Evolutionary conservation across 1,140 invertebrate genomes (phyloP), one percentile per base, ranked within the genome.

Genomic region (Cyclargus thomasi): DNA sequence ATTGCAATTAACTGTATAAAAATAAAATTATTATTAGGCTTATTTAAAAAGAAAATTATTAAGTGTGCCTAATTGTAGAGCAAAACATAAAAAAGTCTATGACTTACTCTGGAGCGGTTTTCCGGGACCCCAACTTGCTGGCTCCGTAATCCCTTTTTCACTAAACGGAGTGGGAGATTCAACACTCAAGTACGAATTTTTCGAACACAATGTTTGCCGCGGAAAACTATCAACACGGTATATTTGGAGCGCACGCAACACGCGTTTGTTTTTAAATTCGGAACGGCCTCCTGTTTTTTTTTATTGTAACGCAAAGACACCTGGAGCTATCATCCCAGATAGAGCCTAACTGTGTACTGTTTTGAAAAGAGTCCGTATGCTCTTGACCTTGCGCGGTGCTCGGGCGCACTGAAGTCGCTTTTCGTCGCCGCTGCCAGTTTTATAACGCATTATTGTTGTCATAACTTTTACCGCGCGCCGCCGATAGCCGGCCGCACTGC

Each of bases 361-460:
- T 79, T 80, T 75, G 65, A 74, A 80, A 80, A 83, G 78, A 78
- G 78, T 72, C 74, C 76, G 77, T 74, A 69, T 80, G 85, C 73
- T 83, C 86, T 87, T 89, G 86, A 89, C 86, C 86, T 89, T 87
- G 85, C 85, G 80, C 71, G 67, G 71, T 68, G 77, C 80, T 77
- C 74, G 67, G 67, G 73, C 76, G 70, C 70, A 89, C 86, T 89
- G 85, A 85, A 84, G 78, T 79, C 71, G 76, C 74, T 81, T 86
- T 85, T 82, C 73, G 83, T 79, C 68, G 65, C 69, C 76, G 71
- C 76, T 69, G 73, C 72, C 72, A 74, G 81, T 89, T 89, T 89
- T 89, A 88, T 88, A 88, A 85, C 76, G 81, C 77, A 81, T 79
- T 79, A 82, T 82, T 86, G 83, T 86, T 85, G 82, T 86, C 76